Base-by-base conservation (phyloP, 2,113 vertebrate genomes). In the Corythoichthys haematopterus region DNA sequence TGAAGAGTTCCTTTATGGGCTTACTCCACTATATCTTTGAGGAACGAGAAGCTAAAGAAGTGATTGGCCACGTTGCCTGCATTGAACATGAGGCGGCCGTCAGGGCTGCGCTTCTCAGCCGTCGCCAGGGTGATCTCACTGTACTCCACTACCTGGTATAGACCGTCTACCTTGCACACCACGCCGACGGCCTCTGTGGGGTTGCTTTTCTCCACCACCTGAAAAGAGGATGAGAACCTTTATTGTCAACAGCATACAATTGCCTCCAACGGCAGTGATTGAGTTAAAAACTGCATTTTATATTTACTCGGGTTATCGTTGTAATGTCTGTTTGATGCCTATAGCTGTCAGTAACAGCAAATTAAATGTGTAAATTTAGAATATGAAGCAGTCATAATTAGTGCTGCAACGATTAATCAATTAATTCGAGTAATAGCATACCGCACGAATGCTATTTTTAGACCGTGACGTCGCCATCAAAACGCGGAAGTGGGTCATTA, bases 171-270 rank as follows among this genome's bases (percentile, higher is more conserved):
- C 20, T 92, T 93, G 82, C 95, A 98, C 57, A 99, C 97, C 71
- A 99, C 97, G 0, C 97, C 97, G 0, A 99, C 97, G 0, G 97
- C 94, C 83, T 99, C 97, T 0, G 94, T 98, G 0, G 97, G 96
- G 65, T 98, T 98, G 46, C 93, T 96, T 85, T 98, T 99, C 86
- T 99, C 97, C 65, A 98, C 97, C 66, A 98, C 97, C 97, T 99
- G 78, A 11, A 74, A 33, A 14, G n/a, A 12, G 14, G 8, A 58
- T 43, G 15, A 6, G 4, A 12, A 6, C n/a, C n/a, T 7, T 20
- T 53, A 65, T 12, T 50, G 47, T 50, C 47, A 16, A 15, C 3
- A 9, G 45, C 45, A 46, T 46, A 28, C 20, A 28, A 28, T 28
- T 28, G 20, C 20, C 20, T 28, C 20, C 20, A 28, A 28, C 20